phyloP scores from a whole-genome alignment of 2,797 vertebrate species.

The Sebastes minor region DNA sequence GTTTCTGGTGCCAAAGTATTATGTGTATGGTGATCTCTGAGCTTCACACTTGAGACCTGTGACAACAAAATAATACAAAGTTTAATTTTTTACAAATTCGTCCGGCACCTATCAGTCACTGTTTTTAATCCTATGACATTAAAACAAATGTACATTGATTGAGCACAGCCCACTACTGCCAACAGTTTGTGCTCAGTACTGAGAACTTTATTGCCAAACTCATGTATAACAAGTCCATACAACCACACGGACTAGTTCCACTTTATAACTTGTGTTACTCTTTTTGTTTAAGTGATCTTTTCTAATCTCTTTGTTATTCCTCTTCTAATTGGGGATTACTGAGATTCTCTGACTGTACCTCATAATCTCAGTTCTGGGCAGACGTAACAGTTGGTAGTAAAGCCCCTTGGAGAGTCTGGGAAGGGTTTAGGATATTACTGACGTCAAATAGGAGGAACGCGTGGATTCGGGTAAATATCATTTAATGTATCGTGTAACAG shows the following conservation, averaged over 20 bases:
- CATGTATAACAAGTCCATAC: conserved; percentile 34
- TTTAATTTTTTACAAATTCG: conserved; percentile 23
- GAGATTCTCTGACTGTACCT: conserved; percentile 68
- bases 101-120: conserved; percentile 7
- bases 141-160: not conserved
- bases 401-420: conserved; percentile 65
- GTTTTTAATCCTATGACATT: conserved; percentile 32
- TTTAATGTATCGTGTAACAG: conserved; percentile 44
- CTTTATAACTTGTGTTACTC: conserved; percentile 51
- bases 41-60: conserved; percentile 6
- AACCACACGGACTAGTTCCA: conserved; percentile 34
- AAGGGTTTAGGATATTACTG: conserved; percentile 52
- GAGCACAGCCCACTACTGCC: conserved; percentile 62
- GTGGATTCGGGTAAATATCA: conserved; percentile 43
- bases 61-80: conserved; percentile 20
- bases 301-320: conserved; percentile 73
- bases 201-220: conserved; percentile 55
- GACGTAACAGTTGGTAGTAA: conserved; percentile 73
- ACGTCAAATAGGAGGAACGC: conserved; percentile 28
- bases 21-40: not conserved
- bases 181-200: conserved; percentile 45
- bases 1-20: conserved; percentile 55
- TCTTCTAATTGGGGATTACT: conserved; percentile 70
- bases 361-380: conserved; percentile 71
- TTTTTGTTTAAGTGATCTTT: conserved; percentile 58